Evolutionary conservation across 2,888 invertebrate species (phyloP), one percentile per base, ranked within the genome.

Genomic region (Anthophora plumipes): DNA sequence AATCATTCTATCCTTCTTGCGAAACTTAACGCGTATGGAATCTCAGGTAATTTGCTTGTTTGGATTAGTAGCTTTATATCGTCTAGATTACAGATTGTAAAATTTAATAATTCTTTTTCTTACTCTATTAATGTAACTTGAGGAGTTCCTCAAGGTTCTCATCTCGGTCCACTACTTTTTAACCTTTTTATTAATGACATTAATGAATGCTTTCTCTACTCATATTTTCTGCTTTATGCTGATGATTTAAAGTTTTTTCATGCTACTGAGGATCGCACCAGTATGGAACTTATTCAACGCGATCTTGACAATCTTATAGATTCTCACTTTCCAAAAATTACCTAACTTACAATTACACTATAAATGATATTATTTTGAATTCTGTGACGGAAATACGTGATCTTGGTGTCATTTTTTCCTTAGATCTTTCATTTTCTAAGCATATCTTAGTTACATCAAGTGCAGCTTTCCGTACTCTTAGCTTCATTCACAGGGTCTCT

Each of bases 161-260:
- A 54, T 54, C n/a, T 50, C 50, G 20, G 50, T 20, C 50, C 50
- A 8, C 20, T 20, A 50, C 50, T 20, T 50, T 50, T 50, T 50
- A 7, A 50, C 50, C 50, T 50, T 0, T 50, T 50, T 50, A 50
- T 50, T n/a, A 50, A 50, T 50, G 50, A 50, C 20, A 50, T 12
- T 43, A 11, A 9, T 20, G 50, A 50, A 50, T n/a, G n/a, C 50
- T 50, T 50, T 50, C 50, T 7, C 1, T 50, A 20, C 9, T 20
- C 50, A 20, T 43, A 20, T 20, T 7, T 50, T 50, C 20, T 50
- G 20, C 50, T 50, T 1, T 50, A 50, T 20, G 20, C 50, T 20
- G 50, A 50, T 50, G 50, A 50, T 20, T 50, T 50, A 50, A 50
- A 50, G 50, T 50, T n/a, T 9, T 50, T 50, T 50, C 50, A 50